Base-by-base conservation (phyloP, 1,140 invertebrate genomes). In the Eumaeus atala region DNA sequence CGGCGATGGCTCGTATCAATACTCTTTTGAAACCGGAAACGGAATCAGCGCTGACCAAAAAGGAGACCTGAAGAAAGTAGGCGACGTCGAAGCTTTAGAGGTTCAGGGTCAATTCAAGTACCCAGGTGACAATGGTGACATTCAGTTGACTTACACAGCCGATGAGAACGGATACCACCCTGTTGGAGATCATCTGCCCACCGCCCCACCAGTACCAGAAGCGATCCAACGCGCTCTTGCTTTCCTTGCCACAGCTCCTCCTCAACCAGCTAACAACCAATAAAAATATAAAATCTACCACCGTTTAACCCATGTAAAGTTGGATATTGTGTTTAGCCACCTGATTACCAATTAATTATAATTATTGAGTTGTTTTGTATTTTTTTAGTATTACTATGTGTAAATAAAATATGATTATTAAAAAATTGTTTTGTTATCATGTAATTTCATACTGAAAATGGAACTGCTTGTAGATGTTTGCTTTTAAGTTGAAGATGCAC, bases 91-190 rank as follows among this genome's bases (percentile, higher is more conserved):
- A 48, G 88, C 88, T 34, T 75, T 90, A 33, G 87, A 87, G 17
- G 92, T 90, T 14, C 86, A 90, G 63, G 93, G 93, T 74, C 69
- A 87, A 62, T 87, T 87, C 84, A 90, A 90, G 42, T 95, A 94
- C 75, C 92, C 92, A 0, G 90, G 90, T 16, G 90, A 92, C 5
- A 90, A 94, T 61, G 93, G 75, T 73, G 61, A 44, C 42, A 70
- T 90, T 80, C 51, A 92, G 89, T 72, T 95, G 48, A 90, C 90
- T 3, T 95, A 95, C 80, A 90, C 90, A 36, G 94, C 94, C 59
- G 94, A 95, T 66, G 92, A 94, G 70, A 93, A 93, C 61, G 93
- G 92, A 21, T 93, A 91, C 87, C 91, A 90, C 55, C 89, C 92
- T 1, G 77, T 89, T 62, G 91, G 91, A 35, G 89, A 86, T 42